These are phyloP conservation scores for Gallinago paraguaiae DNA, from an alignment of 2,113 vertebrate species.

Conservation along the genomic window DNA sequence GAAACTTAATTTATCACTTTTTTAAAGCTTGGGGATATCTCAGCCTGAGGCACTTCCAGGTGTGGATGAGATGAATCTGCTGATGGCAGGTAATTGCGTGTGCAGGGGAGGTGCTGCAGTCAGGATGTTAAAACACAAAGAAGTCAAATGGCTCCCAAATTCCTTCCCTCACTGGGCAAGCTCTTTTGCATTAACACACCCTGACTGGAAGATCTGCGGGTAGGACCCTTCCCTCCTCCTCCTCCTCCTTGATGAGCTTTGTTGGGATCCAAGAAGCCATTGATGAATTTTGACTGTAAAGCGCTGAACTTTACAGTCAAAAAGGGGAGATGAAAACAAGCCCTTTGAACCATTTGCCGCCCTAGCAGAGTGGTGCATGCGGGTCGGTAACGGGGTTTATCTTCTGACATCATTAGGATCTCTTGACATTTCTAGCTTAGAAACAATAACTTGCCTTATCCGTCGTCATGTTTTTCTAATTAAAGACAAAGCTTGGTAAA, in stretches of 20 bases:
- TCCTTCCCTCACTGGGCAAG: background rate
- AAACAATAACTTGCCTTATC: constrained; percentile 69
- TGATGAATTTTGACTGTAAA: background rate
- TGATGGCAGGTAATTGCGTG: constrained; percentile 12
- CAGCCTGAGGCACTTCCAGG: background rate
- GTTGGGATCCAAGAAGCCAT: background rate
- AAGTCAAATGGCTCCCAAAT: background rate
- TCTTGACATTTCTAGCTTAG: constrained; percentile 61
- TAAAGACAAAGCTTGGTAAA: constrained; percentile 72
- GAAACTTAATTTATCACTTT: background rate
- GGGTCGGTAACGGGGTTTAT: constrained; percentile 14
- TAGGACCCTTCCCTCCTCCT: background rate
- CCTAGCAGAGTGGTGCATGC: background rate
- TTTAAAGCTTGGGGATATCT: background rate
- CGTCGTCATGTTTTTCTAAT: constrained; percentile 69
- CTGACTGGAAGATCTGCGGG: background rate
- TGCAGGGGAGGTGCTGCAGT: background rate
- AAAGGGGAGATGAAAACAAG: background rate
- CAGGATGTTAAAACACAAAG: constrained; percentile 31
- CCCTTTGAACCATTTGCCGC: background rate
- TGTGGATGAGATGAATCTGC: background rate
- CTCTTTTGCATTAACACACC: constrained; percentile 24
- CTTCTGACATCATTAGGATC: constrained; percentile 55
- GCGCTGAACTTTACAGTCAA: background rate
- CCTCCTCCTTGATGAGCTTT: background rate